These are phyloP conservation scores for Abrostola triplasia DNA, from an alignment of 2,888 invertebrate species.

Conservation along the genomic window DNA sequence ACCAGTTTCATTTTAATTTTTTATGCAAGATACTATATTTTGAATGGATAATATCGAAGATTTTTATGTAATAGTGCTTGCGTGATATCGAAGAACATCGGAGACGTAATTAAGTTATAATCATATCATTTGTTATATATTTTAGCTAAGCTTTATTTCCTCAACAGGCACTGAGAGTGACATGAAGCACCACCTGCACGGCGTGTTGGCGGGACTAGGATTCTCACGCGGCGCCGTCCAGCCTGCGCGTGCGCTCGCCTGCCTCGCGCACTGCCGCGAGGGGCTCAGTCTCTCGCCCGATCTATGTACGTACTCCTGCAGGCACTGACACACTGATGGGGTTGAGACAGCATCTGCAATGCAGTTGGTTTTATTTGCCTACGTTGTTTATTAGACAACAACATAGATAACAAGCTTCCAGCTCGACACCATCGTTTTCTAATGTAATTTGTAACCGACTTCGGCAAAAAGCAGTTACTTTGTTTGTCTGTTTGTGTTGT, in stretches of 20 bases:
- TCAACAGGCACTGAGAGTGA: conserved; percentile 93
- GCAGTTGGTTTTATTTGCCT: no score
- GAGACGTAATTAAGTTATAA: background rate
- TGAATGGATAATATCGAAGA: background rate
- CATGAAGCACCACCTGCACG: conserved; percentile 96
- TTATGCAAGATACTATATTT: background rate
- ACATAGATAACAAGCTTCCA: no score
- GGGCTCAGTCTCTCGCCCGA: conserved; percentile 89
- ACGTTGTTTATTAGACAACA: no score
- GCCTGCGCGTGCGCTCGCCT: conserved; percentile 91
- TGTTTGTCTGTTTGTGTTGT: no score
- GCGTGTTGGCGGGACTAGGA: conserved; percentile 96
- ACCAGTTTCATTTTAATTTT: background rate
- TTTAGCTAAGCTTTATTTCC: background rate
- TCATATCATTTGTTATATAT: background rate
- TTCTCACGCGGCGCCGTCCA: conserved; percentile 93
- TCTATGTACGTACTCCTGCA: conserved; percentile 85
- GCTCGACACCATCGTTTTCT: no score
- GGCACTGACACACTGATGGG: background rate
- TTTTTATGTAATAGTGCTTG: background rate
- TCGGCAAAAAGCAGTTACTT: no score
- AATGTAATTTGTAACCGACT: no score
- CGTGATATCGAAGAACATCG: background rate
- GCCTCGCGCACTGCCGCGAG: conserved; percentile 95
- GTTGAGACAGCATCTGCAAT: no score